Conservation (phyloP, 2,113 vertebrate genomes). For the Leucopsar rothschildi region DNA sequence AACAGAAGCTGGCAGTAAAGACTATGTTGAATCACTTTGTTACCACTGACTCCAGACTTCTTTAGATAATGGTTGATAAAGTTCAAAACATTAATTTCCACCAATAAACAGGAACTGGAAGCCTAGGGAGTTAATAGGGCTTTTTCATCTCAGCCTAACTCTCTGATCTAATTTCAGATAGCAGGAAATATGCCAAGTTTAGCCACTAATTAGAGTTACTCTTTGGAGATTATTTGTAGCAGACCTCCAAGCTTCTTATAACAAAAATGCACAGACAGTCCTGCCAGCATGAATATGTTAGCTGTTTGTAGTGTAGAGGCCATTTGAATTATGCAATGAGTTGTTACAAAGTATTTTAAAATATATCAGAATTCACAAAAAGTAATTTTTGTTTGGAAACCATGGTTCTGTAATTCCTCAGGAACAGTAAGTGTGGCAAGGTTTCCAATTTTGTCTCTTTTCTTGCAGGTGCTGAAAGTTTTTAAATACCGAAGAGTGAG, state of each 20-base stretch:
- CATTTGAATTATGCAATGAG: slow-evolving; percentile 35
- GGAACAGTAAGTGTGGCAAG: neutral
- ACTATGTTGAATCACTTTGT: slow-evolving; percentile 14
- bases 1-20: neutral
- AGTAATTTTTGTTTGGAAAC: slow-evolving; percentile 43
- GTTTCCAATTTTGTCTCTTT: neutral
- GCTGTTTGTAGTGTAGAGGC: neutral
- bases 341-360: slow-evolving; percentile 33
- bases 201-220: slow-evolving; percentile 72
- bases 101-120: slow-evolving; percentile 67
- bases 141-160: slow-evolving; percentile 71
- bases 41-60: slow-evolving; percentile 59
- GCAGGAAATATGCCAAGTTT: slow-evolving; percentile 73
- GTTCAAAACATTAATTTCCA: slow-evolving; percentile 74
- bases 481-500: neutral
- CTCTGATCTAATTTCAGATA: slow-evolving; percentile 81
- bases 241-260: slow-evolving; percentile 67
- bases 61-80: slow-evolving; percentile 69
- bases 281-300: slow-evolving; percentile 32
- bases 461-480: neutral
- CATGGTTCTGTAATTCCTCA: neutral
- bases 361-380: neutral
- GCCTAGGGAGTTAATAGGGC: slow-evolving; percentile 66
- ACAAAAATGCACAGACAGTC: slow-evolving; percentile 54
- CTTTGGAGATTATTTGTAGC: slow-evolving; percentile 73